Percentiles rank a stretch among this genome's conserved stretches.
These are phyloP conservation scores for Aplochiton taeniatus DNA, from an alignment of 2,797 vertebrate genomes.

Conservation along the genomic window DNA sequence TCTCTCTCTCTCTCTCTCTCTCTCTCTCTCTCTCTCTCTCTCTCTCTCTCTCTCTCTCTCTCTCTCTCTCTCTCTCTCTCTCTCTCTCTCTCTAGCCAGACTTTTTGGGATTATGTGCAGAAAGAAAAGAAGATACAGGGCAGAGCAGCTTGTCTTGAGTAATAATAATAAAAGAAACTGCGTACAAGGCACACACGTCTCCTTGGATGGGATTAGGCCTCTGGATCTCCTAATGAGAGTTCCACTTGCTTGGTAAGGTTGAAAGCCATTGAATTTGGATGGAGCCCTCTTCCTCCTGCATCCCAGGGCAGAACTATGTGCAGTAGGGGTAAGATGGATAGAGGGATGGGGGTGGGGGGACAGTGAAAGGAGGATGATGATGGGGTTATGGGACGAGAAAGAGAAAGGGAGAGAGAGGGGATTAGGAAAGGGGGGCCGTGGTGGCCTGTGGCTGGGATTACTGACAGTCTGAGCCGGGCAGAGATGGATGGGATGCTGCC, in stretches of 20 bases:
- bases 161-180: constrained; percentile 32
- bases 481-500: neutral
- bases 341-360: constrained; percentile 1
- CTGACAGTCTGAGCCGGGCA: constrained; percentile 13
- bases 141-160: constrained; percentile 44
- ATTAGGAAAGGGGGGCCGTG: constrained; percentile 6
- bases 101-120: constrained; percentile 50
- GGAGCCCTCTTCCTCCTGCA: constrained; percentile 6
- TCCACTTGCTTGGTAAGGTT: neutral
- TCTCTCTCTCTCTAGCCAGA: constrained; percentile 15
- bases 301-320: neutral
- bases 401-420: neutral
- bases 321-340: neutral
- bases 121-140: constrained; percentile 30
- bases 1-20: too few relatives aligned
- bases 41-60: neutral
- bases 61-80: constrained; percentile 2
- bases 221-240: constrained; percentile 1
- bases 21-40: too few relatives aligned
- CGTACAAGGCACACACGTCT: constrained; percentile 28
- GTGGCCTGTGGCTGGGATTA: constrained; percentile 1
- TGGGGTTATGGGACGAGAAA: neutral
- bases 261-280: too few relatives aligned
- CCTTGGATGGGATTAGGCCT: constrained; percentile 32
- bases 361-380: constrained; percentile 17